Evolutionary conservation across 2,113 vertebrate species (phyloP), one percentile per base, ranked within the genome.

Genomic region (Mesoclemmys tuberculata): DNA sequence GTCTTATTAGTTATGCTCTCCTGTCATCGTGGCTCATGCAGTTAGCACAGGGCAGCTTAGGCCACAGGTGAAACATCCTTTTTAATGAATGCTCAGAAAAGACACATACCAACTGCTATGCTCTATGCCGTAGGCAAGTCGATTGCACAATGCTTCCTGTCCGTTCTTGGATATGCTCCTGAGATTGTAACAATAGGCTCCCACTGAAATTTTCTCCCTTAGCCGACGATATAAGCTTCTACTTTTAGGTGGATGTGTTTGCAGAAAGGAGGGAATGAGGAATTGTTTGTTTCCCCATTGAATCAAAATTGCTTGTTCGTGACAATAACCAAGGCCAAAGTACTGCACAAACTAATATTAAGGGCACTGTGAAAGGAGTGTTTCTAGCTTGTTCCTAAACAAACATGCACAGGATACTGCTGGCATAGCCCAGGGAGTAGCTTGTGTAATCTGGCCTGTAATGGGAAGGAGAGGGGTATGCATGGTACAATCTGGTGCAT

Each of bases 261-360:
- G 1, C 0, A 16, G 10, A 27, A 77, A n/a, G 51, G 35, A 81
- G 41, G 89, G 64, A 86, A 71, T 0, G 0, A 10, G 6, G 7
- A n/a, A 78, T 35, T 77, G 22, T 18, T 68, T 44, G 48, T 79
- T 2, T 35, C 68, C 26, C 44, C 52, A n/a, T 80, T 89, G 7
- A n/a, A 75, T 10, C 52, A 12, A 77, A 58, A 46, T 2, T 26
- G 16, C 5, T n/a, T 13, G 55, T 0, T 0, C 51, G 48, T 1
- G n/a, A 16, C 1, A 10, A 74, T 64, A 35, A 22, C 35, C 10
- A 16, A 74, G 51, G 41, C 55, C 71, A 82, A 78, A 3, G 78
- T 6, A 8, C 54, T 10, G 29, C 0, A 0, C 10, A 14, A 29
- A 18, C 46, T 49, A 38, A 31, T 41, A 49, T 54, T 27, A 35